Base-by-base conservation (phyloP, 2,113 vertebrate genomes). In the Paratilapia polleni region DNA sequence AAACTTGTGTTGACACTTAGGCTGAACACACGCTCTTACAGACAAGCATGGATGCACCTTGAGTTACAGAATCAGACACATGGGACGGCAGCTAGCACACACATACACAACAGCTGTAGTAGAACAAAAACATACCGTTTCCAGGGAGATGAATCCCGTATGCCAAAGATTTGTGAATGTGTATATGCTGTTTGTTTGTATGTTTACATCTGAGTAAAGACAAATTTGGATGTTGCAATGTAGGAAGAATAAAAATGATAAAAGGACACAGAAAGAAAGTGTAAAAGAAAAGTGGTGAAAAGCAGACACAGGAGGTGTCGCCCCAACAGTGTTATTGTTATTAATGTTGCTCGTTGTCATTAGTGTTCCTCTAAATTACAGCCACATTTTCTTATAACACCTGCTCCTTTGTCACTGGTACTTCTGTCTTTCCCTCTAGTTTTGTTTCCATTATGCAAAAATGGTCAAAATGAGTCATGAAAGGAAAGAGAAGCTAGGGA, bases 61-160 rank as follows among this genome's bases (percentile, higher is more conserved):
- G 74, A 87, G 59, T 22, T 31, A 47, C 9, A 59, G 59, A 92
- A 91, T 92, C 81, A 92, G 79, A 92, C 91, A 92, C 43, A 85
- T 90, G 88, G 62, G 59, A 19, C 36, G 6, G 52, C 57, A 38
- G 9, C 28, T 24, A 4, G 2, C 70, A 66, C 13, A 28, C 82
- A 80, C 56, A 83, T 75, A 43, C 36, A 58, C 49, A 87, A 24
- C 68, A 77, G 70, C 70, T 78, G 36, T 19, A 41, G 15, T 1
- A 31, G 34, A 47, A 7, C 8, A 22, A 56, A 63, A 66, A 28
- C 28, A 60, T 2, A 49, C 9, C 9, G 17, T 78, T 84, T 38
- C 34, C 54, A 66, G 7, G 12, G 31, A 61, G 41, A 77, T 24
- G 8, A 61, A 47, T 77, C 31, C 66, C 1, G 2, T 31, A 52